These are phyloP conservation scores for Saxidomus purpurata DNA, from an alignment of 1,140 invertebrate genomes.

Conservation along the genomic window DNA sequence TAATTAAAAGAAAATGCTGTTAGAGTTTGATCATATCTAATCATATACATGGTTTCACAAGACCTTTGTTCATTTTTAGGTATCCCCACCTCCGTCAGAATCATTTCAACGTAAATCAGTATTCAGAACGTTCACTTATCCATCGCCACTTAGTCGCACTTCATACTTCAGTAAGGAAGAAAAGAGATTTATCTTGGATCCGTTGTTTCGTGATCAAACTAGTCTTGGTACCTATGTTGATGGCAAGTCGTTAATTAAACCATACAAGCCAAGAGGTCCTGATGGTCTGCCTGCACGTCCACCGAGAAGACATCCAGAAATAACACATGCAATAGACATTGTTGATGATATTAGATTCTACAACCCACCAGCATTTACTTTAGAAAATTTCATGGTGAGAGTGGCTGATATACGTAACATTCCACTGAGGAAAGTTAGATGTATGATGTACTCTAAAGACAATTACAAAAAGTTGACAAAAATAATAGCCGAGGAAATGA, in stretches of 20 bases:
- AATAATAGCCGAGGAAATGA: conserved; percentile 75
- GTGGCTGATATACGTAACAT: conserved; percentile 76
- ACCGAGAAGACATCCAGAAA: conserved; percentile 74
- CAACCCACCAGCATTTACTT: conserved; percentile 81
- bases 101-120: conserved; percentile 62
- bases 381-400: conserved; percentile 82
- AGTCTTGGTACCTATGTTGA: conserved; percentile 82
- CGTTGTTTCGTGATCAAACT: conserved; percentile 79
- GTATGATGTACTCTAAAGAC: conserved; percentile 80
- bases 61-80: background rate
- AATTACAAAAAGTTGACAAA: conserved; percentile 84
- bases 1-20: too few relatives aligned
- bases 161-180: conserved; percentile 76
- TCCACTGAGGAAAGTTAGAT: conserved; percentile 74
- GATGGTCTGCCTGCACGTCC: conserved; percentile 78
- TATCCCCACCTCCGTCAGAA: conserved; percentile 82
- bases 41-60: too few relatives aligned
- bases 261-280: conserved; percentile 83
- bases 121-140: conserved; percentile 18
- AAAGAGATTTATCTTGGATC: conserved; percentile 83
- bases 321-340: conserved; percentile 73
- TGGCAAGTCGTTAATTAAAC: conserved; percentile 81
- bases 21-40: too few relatives aligned
- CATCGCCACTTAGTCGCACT: conserved; percentile 73
- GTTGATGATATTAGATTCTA: conserved; percentile 80